Conservation (phyloP, 2,113 vertebrate genomes). For the Rhinolophus sinicus region DNA sequence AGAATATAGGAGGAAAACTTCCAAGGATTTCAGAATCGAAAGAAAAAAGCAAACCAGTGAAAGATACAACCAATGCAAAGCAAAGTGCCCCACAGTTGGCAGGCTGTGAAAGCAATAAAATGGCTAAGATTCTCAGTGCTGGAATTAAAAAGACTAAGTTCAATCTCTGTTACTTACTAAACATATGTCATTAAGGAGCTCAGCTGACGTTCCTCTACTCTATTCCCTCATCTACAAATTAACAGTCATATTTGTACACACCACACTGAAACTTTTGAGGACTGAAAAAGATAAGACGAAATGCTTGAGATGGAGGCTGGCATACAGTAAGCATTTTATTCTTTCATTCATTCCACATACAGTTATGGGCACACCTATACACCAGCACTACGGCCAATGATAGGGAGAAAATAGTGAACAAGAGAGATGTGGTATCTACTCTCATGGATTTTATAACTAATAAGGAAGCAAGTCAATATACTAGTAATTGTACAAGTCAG, state of each 20-base stretch:
- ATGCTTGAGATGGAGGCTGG: neutral
- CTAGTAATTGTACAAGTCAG: neutral
- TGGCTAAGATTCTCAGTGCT: neutral
- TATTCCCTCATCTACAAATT: neutral
- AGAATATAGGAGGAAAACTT: neutral
- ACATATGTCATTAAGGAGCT: neutral
- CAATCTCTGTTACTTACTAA: neutral
- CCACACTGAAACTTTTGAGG: neutral
- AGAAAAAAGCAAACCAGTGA: slow-evolving; percentile 6
- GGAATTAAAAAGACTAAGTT: neutral
- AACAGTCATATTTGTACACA: neutral
- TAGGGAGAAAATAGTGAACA: neutral
- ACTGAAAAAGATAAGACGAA: neutral
- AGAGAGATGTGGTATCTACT: neutral
- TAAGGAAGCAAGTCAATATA: neutral
- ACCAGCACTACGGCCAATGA: neutral
- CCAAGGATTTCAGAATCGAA: neutral
- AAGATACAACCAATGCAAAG: neutral
- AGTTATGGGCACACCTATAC: neutral
- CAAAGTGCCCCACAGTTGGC: neutral
- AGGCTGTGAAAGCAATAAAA: neutral
- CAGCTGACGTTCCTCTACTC: neutral
- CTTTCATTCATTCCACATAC: neutral
- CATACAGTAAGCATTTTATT: neutral
- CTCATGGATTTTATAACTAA: neutral